Conservation (phyloP, 1,140 invertebrate species). For the Scylla paramamosain region DNA sequence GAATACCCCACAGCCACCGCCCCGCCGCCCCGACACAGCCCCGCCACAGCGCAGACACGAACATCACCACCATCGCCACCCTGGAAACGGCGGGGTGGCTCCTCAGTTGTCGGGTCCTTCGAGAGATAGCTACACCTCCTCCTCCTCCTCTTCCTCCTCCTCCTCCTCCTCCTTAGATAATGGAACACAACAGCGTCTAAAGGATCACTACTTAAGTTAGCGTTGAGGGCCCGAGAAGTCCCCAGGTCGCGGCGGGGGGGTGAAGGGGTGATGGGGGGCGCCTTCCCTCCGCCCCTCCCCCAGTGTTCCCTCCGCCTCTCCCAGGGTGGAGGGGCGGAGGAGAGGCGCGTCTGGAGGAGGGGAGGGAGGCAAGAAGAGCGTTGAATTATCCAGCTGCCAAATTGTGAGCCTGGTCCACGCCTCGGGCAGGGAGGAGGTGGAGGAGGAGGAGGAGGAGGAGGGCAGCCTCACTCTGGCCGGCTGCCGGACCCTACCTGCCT, state of each 20-base stretch:
- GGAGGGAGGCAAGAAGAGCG: background rate
- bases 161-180: background rate
- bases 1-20: background rate
- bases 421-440: constrained; percentile 47
- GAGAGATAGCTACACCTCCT: background rate
- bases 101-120: too few relatives aligned
- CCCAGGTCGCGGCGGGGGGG: background rate
- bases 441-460: too few relatives aligned
- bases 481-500: constrained; percentile 52
- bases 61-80: background rate
- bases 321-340: background rate
- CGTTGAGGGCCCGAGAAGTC: constrained; percentile 67
- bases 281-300: background rate
- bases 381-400: constrained; percentile 68
- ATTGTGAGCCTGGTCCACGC: constrained; percentile 46
- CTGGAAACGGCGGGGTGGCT: too few relatives aligned
- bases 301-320: background rate
- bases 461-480: constrained; percentile 36
- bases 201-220: constrained; percentile 69
- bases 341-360: too few relatives aligned
- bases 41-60: background rate
- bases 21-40: background rate
- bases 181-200: background rate
- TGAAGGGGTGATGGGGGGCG: background rate
- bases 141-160: background rate